Evolutionary conservation across 1,140 invertebrate genomes (phyloP), one percentile per base, ranked within the genome.

Genomic region (Danaus melanippus): DNA sequence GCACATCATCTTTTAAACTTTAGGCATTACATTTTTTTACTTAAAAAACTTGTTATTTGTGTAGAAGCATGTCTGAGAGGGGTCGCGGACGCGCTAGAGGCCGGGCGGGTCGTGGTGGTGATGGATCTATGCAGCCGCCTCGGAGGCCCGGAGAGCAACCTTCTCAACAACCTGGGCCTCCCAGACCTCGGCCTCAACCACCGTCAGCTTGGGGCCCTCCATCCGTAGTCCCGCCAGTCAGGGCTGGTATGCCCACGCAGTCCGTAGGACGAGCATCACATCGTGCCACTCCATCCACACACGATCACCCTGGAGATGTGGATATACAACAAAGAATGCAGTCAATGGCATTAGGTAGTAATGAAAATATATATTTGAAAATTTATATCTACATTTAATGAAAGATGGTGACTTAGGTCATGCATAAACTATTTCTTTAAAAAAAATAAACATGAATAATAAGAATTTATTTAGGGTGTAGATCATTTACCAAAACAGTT

Each of bases 231-330:
- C 76, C 82, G 0, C 69, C 76, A 1, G 74, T 79, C 1, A 61
- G 83, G 10, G 79, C 82, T 7, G 79, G 75, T 0, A 67, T 71
- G 9, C 79, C 80, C 0, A 53, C 71, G 6, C 74, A 69, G 1
- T 56, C 66, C 46, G 71, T 60, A 7, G 79, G 83, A 1, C 60
- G 79, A 7, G 83, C 80, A 4, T 75, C 74, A 0, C 73, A 84
- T 50, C 66, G 83, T 7, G 59, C 67, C 4, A 76, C 72, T 1
- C 60, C 74, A 0, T 53, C 72, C 0, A 70, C 71, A 9, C 76
- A 71, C 48, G 77, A 79, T 10, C 83, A 84, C 56, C 79, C 82
- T 9, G 82, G 80, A n/a, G 77, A 85, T 68, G 67, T 82, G 7
- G 74, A 81, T 49, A 66, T 86, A 5, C 80, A 86, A 40, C 67